phyloP scores from a whole-genome alignment of 2,113 vertebrate genomes.

The Thamnophis sirtalis region DNA sequence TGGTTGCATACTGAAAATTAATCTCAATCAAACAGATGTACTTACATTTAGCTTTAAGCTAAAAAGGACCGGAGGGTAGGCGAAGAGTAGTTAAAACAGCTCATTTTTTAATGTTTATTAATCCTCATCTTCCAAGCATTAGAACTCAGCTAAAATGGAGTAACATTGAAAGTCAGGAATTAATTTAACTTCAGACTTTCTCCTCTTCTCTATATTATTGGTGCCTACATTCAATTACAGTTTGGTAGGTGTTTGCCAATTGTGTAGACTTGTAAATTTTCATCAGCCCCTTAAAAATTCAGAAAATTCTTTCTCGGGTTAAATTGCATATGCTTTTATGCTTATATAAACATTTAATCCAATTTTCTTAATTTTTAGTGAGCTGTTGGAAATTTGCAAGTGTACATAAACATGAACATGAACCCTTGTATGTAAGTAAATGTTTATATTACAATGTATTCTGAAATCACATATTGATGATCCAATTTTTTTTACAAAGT shows the following conservation, averaged over 20 bases:
- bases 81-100: slow-evolving; percentile 26
- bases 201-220: slow-evolving; percentile 17
- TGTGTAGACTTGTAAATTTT: neutral
- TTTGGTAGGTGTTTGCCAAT: slow-evolving; percentile 13
- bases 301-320: neutral
- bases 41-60: slow-evolving; percentile 17
- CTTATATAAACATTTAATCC: neutral
- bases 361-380: neutral
- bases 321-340: neutral
- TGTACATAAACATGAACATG: neutral
- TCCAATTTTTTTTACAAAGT: neutral
- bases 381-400: too few relatives aligned
- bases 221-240: slow-evolving; percentile 29
- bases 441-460: neutral
- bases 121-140: neutral
- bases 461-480: neutral
- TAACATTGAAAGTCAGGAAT: slow-evolving; percentile 13
- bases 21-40: slow-evolving; percentile 42
- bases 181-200: slow-evolving; percentile 16
- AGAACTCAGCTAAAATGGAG: slow-evolving; percentile 25
- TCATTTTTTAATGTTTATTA: neutral
- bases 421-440: neutral
- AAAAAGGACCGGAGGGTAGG: slow-evolving; percentile 22
- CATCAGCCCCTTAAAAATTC: neutral
- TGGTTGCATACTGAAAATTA: slow-evolving; percentile 48